Evolutionary conservation across 1,140 invertebrate species (phyloP).

Genomic region (Brachionus calyciflorus): DNA sequence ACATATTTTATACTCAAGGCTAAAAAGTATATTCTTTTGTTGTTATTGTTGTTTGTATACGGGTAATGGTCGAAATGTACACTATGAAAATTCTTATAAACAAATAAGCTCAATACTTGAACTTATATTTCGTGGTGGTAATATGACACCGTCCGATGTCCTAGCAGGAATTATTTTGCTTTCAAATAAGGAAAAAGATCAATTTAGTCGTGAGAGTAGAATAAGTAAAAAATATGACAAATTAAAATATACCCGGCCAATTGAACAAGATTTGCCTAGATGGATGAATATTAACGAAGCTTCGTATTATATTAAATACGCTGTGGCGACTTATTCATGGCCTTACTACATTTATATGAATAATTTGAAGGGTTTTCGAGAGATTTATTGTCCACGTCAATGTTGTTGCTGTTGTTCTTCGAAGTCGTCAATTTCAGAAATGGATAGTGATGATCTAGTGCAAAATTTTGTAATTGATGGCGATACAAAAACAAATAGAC

Average conservation of each 20-base stretch:
- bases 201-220: slow-evolving; percentile 15
- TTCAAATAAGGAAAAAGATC: slow-evolving; percentile 20
- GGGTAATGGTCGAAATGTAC: slow-evolving; percentile 9
- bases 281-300: slow-evolving; percentile 45
- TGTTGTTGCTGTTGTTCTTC: not conserved
- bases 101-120: slow-evolving; percentile 38
- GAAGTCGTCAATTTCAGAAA: not conserved
- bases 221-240: not conserved
- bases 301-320: slow-evolving; percentile 10
- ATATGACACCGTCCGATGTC: slow-evolving; percentile 23
- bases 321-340: slow-evolving; percentile 37
- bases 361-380: slow-evolving; percentile 11
- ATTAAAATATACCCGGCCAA: not conserved
- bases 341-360: slow-evolving; percentile 46
- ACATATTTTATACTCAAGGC: slow-evolving; percentile 7
- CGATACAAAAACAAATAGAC: slow-evolving; percentile 10
- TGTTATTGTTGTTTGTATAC: not conserved
- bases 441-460: not conserved
- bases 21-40: slow-evolving; percentile 9
- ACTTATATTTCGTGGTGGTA: slow-evolving; percentile 19
- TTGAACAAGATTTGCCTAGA: not conserved
- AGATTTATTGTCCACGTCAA: not conserved
- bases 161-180: slow-evolving; percentile 16
- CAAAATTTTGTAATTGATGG: not conserved
- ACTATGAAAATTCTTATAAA: slow-evolving; percentile 33